A percentile compares a stretch with the other conserved stretches of the same genome.
Evolutionary conservation across 2,888 invertebrate species (phyloP).

Genomic region (Augiades crinisus): DNA sequence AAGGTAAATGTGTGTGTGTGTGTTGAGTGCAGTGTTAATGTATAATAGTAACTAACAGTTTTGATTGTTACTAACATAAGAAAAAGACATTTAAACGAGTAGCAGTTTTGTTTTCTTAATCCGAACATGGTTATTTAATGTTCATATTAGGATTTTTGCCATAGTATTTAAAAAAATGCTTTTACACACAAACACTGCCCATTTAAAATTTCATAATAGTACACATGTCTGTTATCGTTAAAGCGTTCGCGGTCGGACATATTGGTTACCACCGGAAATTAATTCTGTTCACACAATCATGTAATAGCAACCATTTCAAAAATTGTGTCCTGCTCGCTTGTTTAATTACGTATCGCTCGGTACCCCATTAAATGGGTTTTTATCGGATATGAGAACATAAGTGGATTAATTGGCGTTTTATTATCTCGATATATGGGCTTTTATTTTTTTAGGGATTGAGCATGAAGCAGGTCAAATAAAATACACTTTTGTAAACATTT

Average conservation of each 20-base stretch:
- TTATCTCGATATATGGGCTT: not conserved
- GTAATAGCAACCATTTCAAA: conserved; percentile 41
- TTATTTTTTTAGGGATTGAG: conserved; percentile 1
- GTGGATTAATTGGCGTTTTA: not conserved
- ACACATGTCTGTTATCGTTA: too few species aligned
- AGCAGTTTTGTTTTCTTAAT: too few species aligned
- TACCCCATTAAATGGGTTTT: not conserved
- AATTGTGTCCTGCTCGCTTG: conserved; percentile 34
- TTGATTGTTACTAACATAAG: not conserved
- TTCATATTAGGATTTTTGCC: too few species aligned
- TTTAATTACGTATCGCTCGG: conserved; percentile 35
- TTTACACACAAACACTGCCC: too few species aligned
- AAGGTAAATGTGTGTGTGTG: not conserved
- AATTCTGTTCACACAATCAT: conserved; percentile 50
- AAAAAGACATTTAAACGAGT: too few species aligned
- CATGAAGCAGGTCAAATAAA: too few species aligned
- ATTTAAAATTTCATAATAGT: too few species aligned
- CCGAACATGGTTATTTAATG: too few species aligned
- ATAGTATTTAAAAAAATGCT: too few species aligned
- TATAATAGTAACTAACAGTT: not conserved
- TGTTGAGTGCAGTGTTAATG: not conserved
- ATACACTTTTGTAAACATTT: too few species aligned
- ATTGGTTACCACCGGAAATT: conserved; percentile 47
- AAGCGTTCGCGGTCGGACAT: not conserved
- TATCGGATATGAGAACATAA: not conserved